Conservation (phyloP, 1,140 invertebrate species). For the Drepana arcuata region DNA sequence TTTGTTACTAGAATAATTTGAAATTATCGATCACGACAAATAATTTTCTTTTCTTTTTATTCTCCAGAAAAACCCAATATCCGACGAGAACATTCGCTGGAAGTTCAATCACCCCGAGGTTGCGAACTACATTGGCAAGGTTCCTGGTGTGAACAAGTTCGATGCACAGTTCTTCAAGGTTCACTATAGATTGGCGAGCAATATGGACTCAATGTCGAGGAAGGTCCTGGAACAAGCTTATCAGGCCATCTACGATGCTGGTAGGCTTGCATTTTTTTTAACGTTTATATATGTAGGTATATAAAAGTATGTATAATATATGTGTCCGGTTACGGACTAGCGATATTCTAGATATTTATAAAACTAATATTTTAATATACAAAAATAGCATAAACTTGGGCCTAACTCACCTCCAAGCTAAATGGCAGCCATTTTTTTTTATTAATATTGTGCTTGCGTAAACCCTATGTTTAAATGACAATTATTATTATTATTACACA, state of each 20-base stretch:
- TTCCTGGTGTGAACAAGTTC: conserved; percentile 25
- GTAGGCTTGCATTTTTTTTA: conserved; percentile 13
- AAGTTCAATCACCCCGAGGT: conserved; percentile 27
- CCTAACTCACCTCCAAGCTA: too few relatives aligned
- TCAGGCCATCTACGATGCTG: conserved; percentile 65
- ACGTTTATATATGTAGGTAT: neutral
- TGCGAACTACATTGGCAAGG: conserved; percentile 8
- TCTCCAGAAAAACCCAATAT: conserved; percentile 24
- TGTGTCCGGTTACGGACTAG: too few relatives aligned
- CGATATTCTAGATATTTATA: too few relatives aligned
- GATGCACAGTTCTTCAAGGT: conserved; percentile 66
- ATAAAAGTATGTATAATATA: conserved; percentile 28
- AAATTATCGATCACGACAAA: too few relatives aligned
- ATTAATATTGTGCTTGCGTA: too few relatives aligned
- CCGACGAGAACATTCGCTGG: conserved; percentile 11
- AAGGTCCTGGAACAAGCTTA: conserved; percentile 55
- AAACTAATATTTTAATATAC: conserved; percentile 3
- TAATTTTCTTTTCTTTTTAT: too few relatives aligned
- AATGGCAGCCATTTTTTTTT: too few relatives aligned
- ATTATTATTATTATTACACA: too few relatives aligned
- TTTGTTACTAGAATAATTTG: too few relatives aligned
- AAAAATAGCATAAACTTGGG: neutral
- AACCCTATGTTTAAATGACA: too few relatives aligned
- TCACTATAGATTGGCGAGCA: conserved; percentile 45
- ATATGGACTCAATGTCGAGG: conserved; percentile 63